A percentile compares a stretch with the other conserved stretches of the same genome.
Conservation (phyloP, 2,888 invertebrate genomes). For the Rhopalosiphum nymphaeae region DNA sequence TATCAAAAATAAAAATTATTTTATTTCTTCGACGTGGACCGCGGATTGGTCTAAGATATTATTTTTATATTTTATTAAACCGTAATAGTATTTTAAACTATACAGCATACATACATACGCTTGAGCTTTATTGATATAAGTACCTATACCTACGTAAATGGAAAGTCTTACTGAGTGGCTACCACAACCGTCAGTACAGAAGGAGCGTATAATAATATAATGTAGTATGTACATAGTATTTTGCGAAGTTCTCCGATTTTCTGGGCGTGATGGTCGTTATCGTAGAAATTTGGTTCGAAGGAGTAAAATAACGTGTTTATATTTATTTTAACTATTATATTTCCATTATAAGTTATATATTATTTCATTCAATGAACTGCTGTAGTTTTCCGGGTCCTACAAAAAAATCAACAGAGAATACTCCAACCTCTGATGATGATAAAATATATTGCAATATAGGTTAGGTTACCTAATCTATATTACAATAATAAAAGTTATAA, state of each 20-base stretch:
- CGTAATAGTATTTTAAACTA: not conserved
- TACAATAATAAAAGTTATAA: too few relatives aligned
- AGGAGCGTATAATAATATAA: not conserved
- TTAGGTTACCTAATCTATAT: too few relatives aligned
- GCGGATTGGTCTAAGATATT: not conserved
- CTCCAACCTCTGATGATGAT: not conserved
- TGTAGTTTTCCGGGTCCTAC: not conserved
- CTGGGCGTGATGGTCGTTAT: not conserved
- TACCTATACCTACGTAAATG: not conserved
- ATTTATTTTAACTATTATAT: not conserved
- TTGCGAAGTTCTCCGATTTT: not conserved
- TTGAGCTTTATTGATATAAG: not conserved
- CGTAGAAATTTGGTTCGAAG: not conserved
- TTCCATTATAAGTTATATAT: not conserved
- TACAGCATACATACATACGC: not conserved
- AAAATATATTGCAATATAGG: not conserved
- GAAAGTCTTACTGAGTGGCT: not conserved
- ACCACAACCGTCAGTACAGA: not conserved
- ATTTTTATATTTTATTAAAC: not conserved
- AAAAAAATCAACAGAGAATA: not conserved
- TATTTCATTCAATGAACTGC: not conserved
- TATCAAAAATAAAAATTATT: conserved; percentile 1
- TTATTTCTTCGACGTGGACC: not conserved
- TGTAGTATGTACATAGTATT: not conserved
- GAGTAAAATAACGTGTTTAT: not conserved